Evolutionary conservation across 2,888 invertebrate genomes (phyloP).

Genomic region (Spatulosminthurus flaviceps): DNA sequence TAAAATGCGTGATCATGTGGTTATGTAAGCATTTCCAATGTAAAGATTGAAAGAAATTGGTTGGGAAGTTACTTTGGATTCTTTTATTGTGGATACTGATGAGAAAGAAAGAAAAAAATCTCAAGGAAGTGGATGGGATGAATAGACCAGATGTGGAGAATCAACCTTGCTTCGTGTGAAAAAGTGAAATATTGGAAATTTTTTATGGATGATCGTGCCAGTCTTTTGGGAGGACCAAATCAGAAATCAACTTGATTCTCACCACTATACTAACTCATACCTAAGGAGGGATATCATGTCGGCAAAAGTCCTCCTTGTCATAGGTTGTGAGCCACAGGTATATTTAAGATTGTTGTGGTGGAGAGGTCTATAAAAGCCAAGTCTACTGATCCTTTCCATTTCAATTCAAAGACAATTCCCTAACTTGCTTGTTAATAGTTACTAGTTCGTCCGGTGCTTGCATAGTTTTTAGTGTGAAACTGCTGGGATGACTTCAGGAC

Average conservation of each 20-base stretch:
- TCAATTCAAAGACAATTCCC: background rate
- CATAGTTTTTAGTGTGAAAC: background rate
- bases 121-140: conserved; percentile 33
- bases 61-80: too few species aligned
- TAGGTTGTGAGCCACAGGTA: background rate
- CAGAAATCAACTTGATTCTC: conserved; percentile 10
- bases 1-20: too few species aligned
- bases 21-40: too few species aligned
- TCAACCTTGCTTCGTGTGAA: conserved; percentile 38
- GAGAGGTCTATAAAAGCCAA: conserved; percentile 27
- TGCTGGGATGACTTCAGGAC: background rate
- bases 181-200: conserved; percentile 34
- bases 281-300: background rate
- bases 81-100: too few species aligned
- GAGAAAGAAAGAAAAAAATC: conserved; percentile 32
- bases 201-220: conserved; percentile 45
- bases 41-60: too few species aligned
- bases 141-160: conserved; percentile 3
- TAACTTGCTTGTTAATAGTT: background rate
- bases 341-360: too few species aligned
- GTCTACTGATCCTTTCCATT: background rate
- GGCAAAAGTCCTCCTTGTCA: conserved; percentile 23
- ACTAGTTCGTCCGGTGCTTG: background rate
- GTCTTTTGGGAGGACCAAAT: conserved; percentile 15
- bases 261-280: background rate